Base-by-base conservation (phyloP, 2,888 invertebrate species). In the Lycocerus yunnanus region DNA sequence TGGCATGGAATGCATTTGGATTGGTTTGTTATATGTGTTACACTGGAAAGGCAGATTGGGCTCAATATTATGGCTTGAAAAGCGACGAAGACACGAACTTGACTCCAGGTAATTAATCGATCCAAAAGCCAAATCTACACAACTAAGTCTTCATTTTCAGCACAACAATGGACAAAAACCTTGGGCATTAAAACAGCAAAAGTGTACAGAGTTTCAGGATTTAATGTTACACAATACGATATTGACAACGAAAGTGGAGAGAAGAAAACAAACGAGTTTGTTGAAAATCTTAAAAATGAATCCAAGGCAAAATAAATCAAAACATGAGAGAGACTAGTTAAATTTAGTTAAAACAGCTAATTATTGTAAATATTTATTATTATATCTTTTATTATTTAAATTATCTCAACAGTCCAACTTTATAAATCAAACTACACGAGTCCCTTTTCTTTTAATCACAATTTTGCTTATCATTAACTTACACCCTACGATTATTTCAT, bases 1-100 rank as follows among this genome's bases (percentile, higher is more conserved):
- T 92, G 9, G 91, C 92, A 13, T 94, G 93, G 93, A 91, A 94
- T 85, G 92, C 92, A 0, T 91, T 93, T 83, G 93, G 93, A 10
- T 81, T 91, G 15, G 90, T 93, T 3, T 78, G 88, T 15, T 93
- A 92, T 80, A 89, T 88, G 85, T 83, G 88, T 11, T 91, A 88
- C 77, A 86, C 83, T 1, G 93, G 93, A 2, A 92, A 91, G 82
- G 88, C 85, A 5, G 92, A 93, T 84, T 93, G 93, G 93, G 92
- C 92, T 0, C 88, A 90, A 80, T 90, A 90, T 79, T 89, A 92
- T 82, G 93, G 93, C 5, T 85, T 90, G 4, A 92, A 92, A 84
- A 84, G 89, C 8, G 90, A 92, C 66, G 91, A 90, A 76, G 92
- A 93, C 78, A 83, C 86, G 14, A 77, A 86, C 3, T 82, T 89